Conservation (phyloP, 1,140 invertebrate genomes). For the Heliconius congener region DNA sequence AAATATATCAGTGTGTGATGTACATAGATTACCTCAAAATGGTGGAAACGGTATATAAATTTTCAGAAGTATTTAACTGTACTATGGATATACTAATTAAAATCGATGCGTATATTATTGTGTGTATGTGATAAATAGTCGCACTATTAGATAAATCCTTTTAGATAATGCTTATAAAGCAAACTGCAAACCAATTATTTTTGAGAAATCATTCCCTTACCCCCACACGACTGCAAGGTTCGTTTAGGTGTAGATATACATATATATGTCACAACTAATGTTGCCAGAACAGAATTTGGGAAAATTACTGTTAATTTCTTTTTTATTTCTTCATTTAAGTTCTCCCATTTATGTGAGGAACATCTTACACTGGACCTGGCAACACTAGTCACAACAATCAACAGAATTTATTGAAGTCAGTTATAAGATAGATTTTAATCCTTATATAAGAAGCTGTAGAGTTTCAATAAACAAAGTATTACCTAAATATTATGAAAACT, state of each 20-base stretch:
- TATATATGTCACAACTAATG: constrained; percentile 17
- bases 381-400: constrained; percentile 31
- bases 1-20: constrained; percentile 31
- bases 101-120: constrained; percentile 31
- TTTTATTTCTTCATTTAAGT: neutral
- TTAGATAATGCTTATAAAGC: constrained; percentile 65
- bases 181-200: constrained; percentile 50
- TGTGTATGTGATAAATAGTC: constrained; percentile 33
- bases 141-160: constrained; percentile 30
- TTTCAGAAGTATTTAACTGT: constrained; percentile 27
- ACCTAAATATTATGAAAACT: constrained; percentile 43
- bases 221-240: constrained; percentile 69
- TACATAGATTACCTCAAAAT: constrained; percentile 36
- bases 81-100: constrained; percentile 18
- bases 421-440: constrained; percentile 57
- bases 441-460: constrained; percentile 53
- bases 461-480: constrained; percentile 56
- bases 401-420: constrained; percentile 53
- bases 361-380: constrained; percentile 9
- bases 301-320: neutral
- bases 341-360: neutral
- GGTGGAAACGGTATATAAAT: constrained; percentile 16
- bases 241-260: constrained; percentile 33
- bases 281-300: constrained; percentile 2
- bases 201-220: constrained; percentile 66